phyloP scores from a whole-genome alignment of 92 coral and sea anemone species.

The Porites divaricata region DNA sequence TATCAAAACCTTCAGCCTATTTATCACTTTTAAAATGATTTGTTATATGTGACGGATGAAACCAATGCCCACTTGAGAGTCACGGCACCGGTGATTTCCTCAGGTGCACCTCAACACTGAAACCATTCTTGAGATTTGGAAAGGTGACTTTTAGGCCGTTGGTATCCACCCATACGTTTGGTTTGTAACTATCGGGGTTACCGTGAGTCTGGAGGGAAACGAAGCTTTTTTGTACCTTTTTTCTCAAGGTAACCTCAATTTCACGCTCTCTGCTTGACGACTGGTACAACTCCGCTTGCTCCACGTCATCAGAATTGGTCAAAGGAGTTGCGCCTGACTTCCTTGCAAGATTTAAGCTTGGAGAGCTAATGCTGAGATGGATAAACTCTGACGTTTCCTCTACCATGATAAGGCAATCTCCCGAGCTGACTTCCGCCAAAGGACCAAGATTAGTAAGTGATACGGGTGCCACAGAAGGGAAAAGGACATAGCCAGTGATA shows the following conservation, averaged over 20 bases:
- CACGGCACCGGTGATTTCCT: neutral
- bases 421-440: slow-evolving; percentile 26
- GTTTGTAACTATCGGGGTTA: slow-evolving; percentile 10
- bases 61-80: neutral
- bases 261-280: slow-evolving; percentile 11
- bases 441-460: slow-evolving; percentile 41
- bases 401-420: slow-evolving; percentile 61
- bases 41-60: neutral
- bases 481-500: slow-evolving; percentile 66
- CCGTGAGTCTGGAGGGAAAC: slow-evolving; percentile 10
- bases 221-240: neutral
- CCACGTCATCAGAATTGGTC: slow-evolving; percentile 8
- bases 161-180: slow-evolving; percentile 13
- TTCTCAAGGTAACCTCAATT: slow-evolving; percentile 9
- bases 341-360: slow-evolving; percentile 38
- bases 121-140: slow-evolving; percentile 39
- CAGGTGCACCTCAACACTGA: slow-evolving; percentile 31
- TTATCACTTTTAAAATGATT: no score
- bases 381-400: slow-evolving; percentile 30
- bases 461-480: neutral
- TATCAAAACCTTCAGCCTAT: no score
- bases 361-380: slow-evolving; percentile 44
- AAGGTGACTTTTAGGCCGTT: neutral
- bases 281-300: slow-evolving; percentile 42
- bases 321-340: neutral